phyloP scores from a whole-genome alignment of 1,140 invertebrate genomes.

The Cylas formicarius region DNA sequence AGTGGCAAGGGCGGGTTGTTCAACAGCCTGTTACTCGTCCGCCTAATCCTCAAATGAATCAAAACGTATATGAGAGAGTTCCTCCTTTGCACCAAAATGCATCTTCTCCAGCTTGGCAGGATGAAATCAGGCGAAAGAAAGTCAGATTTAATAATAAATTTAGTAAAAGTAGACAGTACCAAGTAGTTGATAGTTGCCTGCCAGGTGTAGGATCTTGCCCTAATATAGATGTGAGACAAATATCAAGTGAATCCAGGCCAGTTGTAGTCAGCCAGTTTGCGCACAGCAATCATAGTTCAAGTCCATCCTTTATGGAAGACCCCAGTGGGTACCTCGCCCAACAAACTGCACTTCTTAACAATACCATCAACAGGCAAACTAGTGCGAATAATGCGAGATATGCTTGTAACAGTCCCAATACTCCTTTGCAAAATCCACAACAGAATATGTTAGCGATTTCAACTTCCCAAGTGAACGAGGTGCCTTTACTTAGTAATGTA shows the following conservation, averaged over 20 bases:
- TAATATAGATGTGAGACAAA: slow-evolving; percentile 48
- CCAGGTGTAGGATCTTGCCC: slow-evolving; percentile 40
- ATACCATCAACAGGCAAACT: slow-evolving; percentile 70
- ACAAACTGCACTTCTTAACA: slow-evolving; percentile 76
- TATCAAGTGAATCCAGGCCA: slow-evolving; percentile 40
- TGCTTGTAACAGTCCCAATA: slow-evolving; percentile 40
- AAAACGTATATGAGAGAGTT: slow-evolving; percentile 54
- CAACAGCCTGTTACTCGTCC: slow-evolving; percentile 15
- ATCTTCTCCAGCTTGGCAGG: slow-evolving; percentile 53
- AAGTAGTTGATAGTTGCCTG: slow-evolving; percentile 31
- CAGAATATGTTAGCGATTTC: slow-evolving; percentile 25
- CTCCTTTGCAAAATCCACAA: slow-evolving; percentile 29
- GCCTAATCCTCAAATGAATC: slow-evolving; percentile 15
- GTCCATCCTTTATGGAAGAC: slow-evolving; percentile 78
- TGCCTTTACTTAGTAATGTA: slow-evolving; percentile 45
- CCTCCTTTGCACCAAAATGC: slow-evolving; percentile 64
- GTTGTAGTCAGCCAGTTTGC: slow-evolving; percentile 40
- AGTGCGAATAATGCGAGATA: slow-evolving; percentile 43
- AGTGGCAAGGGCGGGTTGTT: slow-evolving; percentile 16
- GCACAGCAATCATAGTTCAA: slow-evolving; percentile 33
- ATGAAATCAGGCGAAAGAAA: slow-evolving; percentile 59
- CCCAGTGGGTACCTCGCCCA: slow-evolving; percentile 81
- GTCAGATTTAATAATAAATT: slow-evolving; percentile 49
- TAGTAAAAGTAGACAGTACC: slow-evolving; percentile 49
- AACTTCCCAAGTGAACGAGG: slow-evolving; percentile 36